Evolutionary conservation across 1,140 invertebrate species (phyloP).

Genomic region (Drosophila kikkawai): DNA sequence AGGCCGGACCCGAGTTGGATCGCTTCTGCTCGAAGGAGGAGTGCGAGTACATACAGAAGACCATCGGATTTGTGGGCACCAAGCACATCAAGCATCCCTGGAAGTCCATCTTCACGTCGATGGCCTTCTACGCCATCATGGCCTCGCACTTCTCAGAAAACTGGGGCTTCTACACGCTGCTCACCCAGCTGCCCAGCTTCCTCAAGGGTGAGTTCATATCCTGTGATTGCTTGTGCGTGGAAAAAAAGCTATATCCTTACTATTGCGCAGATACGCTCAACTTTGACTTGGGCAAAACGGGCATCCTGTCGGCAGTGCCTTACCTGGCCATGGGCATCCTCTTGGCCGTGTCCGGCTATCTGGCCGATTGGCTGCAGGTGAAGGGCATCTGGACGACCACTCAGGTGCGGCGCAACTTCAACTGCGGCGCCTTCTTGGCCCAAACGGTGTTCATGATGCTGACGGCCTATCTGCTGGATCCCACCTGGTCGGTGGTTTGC

Average conservation of each 20-base stretch:
- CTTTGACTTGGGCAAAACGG: constrained; percentile 91
- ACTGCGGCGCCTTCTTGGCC: constrained; percentile 91
- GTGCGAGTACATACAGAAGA: constrained; percentile 90
- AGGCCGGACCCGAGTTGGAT: constrained; percentile 92
- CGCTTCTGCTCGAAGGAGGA: constrained; percentile 90
- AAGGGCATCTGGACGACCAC: constrained; percentile 89
- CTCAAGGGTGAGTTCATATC: constrained; percentile 89
- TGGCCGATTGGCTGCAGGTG: constrained; percentile 91
- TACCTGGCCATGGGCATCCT: constrained; percentile 94
- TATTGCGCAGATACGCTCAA: constrained; percentile 88
- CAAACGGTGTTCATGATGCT: constrained; percentile 94
- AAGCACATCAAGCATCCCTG: constrained; percentile 90
- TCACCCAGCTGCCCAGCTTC: constrained; percentile 96
- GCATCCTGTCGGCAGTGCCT: constrained; percentile 93
- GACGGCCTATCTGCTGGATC: constrained; percentile 89
- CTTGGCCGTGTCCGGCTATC: constrained; percentile 91
- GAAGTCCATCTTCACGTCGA: constrained; percentile 92
- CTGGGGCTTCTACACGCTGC: constrained; percentile 97
- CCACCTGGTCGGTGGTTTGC: constrained; percentile 89
- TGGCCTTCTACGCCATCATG: constrained; percentile 95
- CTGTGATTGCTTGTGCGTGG: neutral
- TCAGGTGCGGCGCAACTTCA: constrained; percentile 90
- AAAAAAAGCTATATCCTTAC: constrained; percentile 15
- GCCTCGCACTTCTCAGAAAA: constrained; percentile 97
- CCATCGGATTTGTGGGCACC: constrained; percentile 66